These are phyloP conservation scores for Procambarus virginalis DNA, from an alignment of 1,140 invertebrate species.

Conservation along the genomic window DNA sequence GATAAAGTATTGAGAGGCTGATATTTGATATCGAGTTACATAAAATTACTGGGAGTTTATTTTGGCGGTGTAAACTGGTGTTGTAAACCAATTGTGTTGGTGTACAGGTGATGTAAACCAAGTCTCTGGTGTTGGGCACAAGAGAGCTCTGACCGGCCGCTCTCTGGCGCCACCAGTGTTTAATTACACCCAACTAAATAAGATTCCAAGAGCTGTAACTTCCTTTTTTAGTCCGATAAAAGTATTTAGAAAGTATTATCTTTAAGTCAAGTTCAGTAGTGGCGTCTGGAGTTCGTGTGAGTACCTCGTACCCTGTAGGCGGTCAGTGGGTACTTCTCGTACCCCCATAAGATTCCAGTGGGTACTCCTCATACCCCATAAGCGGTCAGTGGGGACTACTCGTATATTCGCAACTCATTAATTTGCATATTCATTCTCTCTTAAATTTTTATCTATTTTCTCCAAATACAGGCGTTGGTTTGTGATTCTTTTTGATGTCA, in stretches of 20 bases:
- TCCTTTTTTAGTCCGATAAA: background rate
- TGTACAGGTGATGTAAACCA: too few relatives aligned
- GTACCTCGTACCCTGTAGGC: background rate
- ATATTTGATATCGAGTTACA: too few relatives aligned
- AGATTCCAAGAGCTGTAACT: constrained; percentile 2
- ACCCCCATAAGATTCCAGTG: too few relatives aligned
- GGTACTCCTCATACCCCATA: too few relatives aligned
- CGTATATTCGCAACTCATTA: background rate
- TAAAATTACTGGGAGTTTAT: too few relatives aligned
- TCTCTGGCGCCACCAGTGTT: background rate
- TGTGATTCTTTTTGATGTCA: too few relatives aligned
- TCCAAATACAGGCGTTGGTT: background rate
- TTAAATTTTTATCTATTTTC: background rate
- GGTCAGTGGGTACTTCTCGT: background rate
- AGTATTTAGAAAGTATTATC: background rate
- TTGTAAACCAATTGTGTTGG: too few relatives aligned
- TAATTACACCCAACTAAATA: background rate
- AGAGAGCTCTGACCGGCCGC: background rate
- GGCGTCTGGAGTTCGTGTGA: background rate
- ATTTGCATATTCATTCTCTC: constrained; percentile 13
- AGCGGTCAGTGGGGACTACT: too few relatives aligned
- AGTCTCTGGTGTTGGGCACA: too few relatives aligned
- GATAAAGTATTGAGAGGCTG: too few relatives aligned
- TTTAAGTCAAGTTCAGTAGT: background rate
- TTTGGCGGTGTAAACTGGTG: too few relatives aligned